Conservation (phyloP, 2,888 invertebrate genomes). For the Eupelmus urozonus region DNA sequence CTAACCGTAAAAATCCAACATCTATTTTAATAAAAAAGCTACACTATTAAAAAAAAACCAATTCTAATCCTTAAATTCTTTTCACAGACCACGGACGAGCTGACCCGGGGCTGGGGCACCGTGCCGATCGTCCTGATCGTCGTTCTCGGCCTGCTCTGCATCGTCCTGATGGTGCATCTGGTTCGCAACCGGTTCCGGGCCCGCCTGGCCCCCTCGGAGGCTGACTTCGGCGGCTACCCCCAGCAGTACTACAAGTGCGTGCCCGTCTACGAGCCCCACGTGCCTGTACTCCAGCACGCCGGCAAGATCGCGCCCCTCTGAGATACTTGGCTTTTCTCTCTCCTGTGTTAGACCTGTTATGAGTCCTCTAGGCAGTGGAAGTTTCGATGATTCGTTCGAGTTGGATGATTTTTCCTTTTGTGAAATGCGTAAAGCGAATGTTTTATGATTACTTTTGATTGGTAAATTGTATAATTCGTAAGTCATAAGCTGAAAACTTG, state of each 20-base stretch:
- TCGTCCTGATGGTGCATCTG: constrained; percentile 70
- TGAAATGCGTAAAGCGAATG: too few species aligned
- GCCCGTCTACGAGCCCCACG: constrained; percentile 71
- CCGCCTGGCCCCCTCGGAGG: constrained; percentile 69
- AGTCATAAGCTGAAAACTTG: too few species aligned
- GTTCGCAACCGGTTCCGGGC: constrained; percentile 71
- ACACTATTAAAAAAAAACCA: too few species aligned
- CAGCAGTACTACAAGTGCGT: constrained; percentile 75
- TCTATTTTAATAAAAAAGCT: too few species aligned
- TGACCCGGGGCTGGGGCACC: constrained; percentile 70
- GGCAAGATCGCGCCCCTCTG: constrained; percentile 69
- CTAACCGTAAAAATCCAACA: too few species aligned
- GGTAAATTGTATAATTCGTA: too few species aligned
- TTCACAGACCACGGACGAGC: constrained; percentile 28
- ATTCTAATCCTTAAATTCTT: background rate
- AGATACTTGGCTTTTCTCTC: background rate
- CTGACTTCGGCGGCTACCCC: constrained; percentile 62
- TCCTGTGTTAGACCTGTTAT: too few species aligned
- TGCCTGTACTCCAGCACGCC: constrained; percentile 64
- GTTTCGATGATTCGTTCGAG: too few species aligned
- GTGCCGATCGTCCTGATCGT: constrained; percentile 71
- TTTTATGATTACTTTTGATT: too few species aligned
- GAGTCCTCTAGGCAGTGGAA: too few species aligned
- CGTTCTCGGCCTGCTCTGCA: constrained; percentile 68
- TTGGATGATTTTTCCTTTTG: too few species aligned